These are phyloP conservation scores for Oxystoma pomonae DNA, from an alignment of 2,888 invertebrate species.

Conservation along the genomic window DNA sequence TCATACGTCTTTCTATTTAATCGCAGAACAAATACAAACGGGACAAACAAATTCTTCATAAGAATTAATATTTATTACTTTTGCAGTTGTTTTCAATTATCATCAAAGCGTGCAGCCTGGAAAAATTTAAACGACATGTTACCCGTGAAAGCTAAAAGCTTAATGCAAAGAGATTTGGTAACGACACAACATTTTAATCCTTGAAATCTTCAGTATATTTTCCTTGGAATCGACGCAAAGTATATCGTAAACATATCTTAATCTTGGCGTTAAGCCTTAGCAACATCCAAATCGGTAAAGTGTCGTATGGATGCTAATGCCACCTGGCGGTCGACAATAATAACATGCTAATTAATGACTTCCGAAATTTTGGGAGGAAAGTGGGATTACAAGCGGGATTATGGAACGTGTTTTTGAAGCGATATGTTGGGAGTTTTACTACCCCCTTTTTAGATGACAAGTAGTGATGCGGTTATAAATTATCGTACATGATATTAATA, in stretches of 20 bases:
- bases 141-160: neutral
- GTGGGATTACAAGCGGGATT: constrained; percentile 42
- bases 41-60: too few species aligned
- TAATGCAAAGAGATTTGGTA: neutral
- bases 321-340: constrained; percentile 44
- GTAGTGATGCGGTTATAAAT: neutral
- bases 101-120: too few species aligned
- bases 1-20: too few species aligned
- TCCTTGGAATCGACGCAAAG: constrained; percentile 17
- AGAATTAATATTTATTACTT: too few species aligned
- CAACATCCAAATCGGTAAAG: neutral
- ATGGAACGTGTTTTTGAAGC: constrained; percentile 17
- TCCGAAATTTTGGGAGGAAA: constrained; percentile 49
- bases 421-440: neutral
- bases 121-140: neutral
- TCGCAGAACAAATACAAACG: too few species aligned
- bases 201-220: constrained; percentile 10
- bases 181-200: constrained; percentile 1
- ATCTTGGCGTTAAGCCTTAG: constrained; percentile 1
- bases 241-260: constrained; percentile 14
- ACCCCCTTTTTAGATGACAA: neutral
- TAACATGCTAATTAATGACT: constrained; percentile 48
- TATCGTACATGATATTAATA: too few species aligned
- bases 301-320: constrained; percentile 32
- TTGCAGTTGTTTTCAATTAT: too few species aligned